Evolutionary conservation across 1,140 invertebrate genomes (phyloP).

Genomic region (Megalopta genalis): DNA sequence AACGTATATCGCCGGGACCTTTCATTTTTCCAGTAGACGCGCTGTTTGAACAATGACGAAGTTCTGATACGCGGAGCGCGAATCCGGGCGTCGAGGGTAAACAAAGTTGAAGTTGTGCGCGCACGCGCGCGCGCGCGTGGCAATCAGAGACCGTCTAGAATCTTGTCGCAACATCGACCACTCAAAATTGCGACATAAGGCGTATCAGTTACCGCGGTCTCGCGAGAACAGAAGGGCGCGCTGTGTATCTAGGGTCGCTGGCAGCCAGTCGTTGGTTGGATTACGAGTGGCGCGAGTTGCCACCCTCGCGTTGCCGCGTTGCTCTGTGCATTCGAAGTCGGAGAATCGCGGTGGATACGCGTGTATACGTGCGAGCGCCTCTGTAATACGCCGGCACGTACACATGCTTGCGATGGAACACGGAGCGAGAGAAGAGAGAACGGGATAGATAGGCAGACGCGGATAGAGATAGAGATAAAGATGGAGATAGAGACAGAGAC

Average conservation of each 20-base stretch:
- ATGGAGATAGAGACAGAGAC: no score
- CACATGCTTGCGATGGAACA: neutral
- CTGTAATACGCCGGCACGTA: constrained; percentile 15
- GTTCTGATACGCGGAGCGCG: no score
- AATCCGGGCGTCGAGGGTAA: no score
- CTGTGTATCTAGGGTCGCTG: constrained; percentile 4
- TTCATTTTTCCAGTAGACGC: no score
- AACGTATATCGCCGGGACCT: no score
- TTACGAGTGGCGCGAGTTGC: constrained; percentile 55
- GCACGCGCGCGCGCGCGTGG: no score
- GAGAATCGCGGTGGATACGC: constrained; percentile 7
- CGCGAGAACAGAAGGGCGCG: neutral
- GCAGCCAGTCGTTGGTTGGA: constrained; percentile 41
- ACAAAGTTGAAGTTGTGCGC: no score
- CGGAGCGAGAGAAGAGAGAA: neutral
- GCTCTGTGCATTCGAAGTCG: constrained; percentile 25
- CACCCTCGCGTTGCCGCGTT: constrained; percentile 31
- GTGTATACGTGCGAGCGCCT: neutral
- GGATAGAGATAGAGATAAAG: no score
- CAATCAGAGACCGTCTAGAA: neutral
- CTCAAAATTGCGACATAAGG: neutral
- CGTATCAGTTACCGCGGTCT: constrained; percentile 2
- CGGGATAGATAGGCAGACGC: neutral
- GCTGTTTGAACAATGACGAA: no score
- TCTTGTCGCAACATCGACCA: neutral